phyloP scores from a whole-genome alignment of 2,797 vertebrate genomes.

The Melanotaenia parkinsoni region DNA sequence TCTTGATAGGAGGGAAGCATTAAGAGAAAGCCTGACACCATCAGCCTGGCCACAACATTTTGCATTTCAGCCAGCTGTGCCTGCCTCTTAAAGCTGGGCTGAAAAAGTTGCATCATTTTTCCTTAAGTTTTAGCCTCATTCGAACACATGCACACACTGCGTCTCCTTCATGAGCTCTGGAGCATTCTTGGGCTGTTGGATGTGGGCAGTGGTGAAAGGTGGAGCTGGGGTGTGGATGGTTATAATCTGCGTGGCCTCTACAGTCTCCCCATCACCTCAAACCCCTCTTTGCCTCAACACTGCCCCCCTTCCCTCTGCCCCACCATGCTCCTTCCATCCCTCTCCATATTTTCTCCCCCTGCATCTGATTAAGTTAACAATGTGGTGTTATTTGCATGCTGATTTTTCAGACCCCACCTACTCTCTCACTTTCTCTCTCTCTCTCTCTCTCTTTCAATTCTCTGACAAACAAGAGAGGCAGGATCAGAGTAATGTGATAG shows the following conservation, averaged over 20 bases:
- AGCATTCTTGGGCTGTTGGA: slow-evolving; percentile 74
- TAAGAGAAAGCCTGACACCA: slow-evolving; percentile 38
- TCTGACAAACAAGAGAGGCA: slow-evolving; percentile 91
- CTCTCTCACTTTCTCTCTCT: slow-evolving; percentile 82
- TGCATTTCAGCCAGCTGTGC: slow-evolving; percentile 23
- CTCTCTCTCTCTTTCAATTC: slow-evolving; percentile 71
- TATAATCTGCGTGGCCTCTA: slow-evolving; percentile 85
- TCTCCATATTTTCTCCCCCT: slow-evolving; percentile 89
- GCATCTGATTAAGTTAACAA: slow-evolving; percentile 99
- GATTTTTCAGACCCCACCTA: slow-evolving; percentile 89
- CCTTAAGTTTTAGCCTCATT: slow-evolving; percentile 12
- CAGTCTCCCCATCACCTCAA: slow-evolving; percentile 77
- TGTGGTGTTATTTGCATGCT: slow-evolving; percentile 99
- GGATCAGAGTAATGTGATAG: slow-evolving; percentile 96
- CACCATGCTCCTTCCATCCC: slow-evolving; percentile 86
- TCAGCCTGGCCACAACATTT: slow-evolving; percentile 23
- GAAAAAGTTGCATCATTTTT: slow-evolving; percentile 48
- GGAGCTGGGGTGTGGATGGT: slow-evolving; percentile 72
- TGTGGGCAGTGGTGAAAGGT: slow-evolving; percentile 55
- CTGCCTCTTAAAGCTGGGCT: slow-evolving; percentile 55
- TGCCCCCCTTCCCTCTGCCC: slow-evolving; percentile 62
- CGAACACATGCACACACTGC: slow-evolving; percentile 14
- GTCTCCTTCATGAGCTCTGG: slow-evolving; percentile 70
- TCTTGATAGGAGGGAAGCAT: slow-evolving; percentile 50
- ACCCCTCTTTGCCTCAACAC: slow-evolving; percentile 80